Percentiles rank a stretch among this genome's conserved stretches.
Conservation (phyloP, 2,888 invertebrate species). For the Agrenia bidenticulata region DNA sequence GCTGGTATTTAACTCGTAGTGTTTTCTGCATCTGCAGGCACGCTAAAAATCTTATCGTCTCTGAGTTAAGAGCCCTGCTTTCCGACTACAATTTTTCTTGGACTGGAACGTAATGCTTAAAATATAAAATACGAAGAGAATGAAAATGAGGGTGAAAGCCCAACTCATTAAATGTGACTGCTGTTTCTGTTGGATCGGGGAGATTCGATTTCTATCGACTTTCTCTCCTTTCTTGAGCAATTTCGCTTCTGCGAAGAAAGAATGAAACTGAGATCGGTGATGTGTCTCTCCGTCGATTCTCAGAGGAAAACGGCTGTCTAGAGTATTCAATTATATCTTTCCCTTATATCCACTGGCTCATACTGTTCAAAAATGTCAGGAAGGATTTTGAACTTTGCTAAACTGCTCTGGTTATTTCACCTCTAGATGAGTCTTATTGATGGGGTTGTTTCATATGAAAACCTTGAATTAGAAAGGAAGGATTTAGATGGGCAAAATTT, state of each 20-base stretch:
- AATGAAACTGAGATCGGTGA: constrained; percentile 14
- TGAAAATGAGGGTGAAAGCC: constrained; percentile 25
- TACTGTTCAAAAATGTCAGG: not conserved
- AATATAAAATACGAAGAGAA: constrained; percentile 15
- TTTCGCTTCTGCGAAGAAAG: constrained; percentile 10
- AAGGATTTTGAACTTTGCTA: not conserved
- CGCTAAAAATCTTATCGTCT: too few species aligned
- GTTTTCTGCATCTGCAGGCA: too few species aligned
- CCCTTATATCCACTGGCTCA: not conserved
- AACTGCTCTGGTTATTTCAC: too few species aligned
- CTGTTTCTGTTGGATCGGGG: constrained; percentile 16
- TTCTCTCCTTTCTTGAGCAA: constrained; percentile 6
- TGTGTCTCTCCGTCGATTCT: not conserved
- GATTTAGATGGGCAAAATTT: too few species aligned
- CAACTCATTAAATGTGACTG: constrained; percentile 25
- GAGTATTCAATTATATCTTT: not conserved
- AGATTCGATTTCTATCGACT: constrained; percentile 25
- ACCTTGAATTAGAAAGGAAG: too few species aligned
- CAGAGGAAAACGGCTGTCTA: not conserved
- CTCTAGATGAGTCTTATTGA: too few species aligned
- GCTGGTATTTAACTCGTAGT: too few species aligned
- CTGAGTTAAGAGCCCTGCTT: not conserved
- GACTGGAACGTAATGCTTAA: not conserved
- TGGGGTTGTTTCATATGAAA: too few species aligned
- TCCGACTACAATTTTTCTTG: constrained; percentile 1